Conservation (phyloP, 30 jellyfish, hydroid and myxozoan genomes). For the Aurelia sp. region DNA sequence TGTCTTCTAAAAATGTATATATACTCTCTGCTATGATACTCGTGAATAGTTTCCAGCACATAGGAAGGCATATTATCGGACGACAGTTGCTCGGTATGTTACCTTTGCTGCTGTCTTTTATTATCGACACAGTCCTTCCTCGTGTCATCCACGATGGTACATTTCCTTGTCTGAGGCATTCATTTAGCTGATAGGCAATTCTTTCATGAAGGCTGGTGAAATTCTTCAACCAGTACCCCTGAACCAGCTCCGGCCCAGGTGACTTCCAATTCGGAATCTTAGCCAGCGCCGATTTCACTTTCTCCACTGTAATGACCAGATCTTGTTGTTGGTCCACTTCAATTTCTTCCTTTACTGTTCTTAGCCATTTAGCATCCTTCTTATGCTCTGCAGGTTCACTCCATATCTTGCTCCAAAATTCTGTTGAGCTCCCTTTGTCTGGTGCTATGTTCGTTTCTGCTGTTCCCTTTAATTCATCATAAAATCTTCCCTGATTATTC, state of each 20-base stretch:
- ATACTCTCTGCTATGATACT: constrained; percentile 29
- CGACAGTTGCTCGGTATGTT: constrained; percentile 38
- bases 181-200: constrained; percentile 33
- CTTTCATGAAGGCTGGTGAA: background rate
- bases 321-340: too few relatives aligned
- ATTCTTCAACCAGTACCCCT: too few relatives aligned
- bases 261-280: constrained; percentile 13
- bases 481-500: too few relatives aligned
- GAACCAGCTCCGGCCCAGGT: too few relatives aligned
- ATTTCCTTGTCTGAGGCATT: constrained; percentile 41
- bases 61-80: background rate
- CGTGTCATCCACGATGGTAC: constrained; percentile 41
- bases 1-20: constrained; percentile 6
- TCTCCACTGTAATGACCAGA: too few relatives aligned
- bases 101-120: constrained; percentile 6
- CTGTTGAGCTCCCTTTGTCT: too few relatives aligned
- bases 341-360: too few relatives aligned
- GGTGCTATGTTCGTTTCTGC: too few relatives aligned
- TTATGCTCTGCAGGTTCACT: too few relatives aligned
- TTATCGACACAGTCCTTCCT: constrained; percentile 16
- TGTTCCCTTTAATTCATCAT: too few relatives aligned
- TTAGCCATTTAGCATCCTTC: too few relatives aligned
- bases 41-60: constrained; percentile 36
- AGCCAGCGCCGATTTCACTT: constrained; percentile 26
- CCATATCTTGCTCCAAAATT: too few relatives aligned